These are phyloP conservation scores for Dioctria rufipes DNA, from an alignment of 2,888 invertebrate species.

Conservation along the genomic window DNA sequence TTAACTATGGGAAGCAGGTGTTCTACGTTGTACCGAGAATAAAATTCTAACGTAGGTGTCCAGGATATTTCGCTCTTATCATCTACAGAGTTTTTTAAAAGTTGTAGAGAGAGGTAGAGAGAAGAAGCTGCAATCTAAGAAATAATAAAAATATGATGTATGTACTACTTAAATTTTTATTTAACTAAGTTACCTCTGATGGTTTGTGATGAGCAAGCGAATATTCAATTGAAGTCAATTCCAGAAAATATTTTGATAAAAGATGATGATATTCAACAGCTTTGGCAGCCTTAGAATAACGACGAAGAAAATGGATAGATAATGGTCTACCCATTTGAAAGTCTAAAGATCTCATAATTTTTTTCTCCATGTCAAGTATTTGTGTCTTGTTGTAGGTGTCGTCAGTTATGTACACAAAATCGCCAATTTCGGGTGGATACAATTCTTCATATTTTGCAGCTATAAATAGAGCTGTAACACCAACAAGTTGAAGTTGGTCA, in stretches of 20 bases:
- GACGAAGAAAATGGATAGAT: slow-evolving; percentile 89
- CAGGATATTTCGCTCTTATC: slow-evolving; percentile 74
- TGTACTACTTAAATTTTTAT: slow-evolving; percentile 71
- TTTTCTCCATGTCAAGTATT: slow-evolving; percentile 86
- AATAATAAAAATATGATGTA: background rate
- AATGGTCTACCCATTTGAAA: slow-evolving; percentile 90
- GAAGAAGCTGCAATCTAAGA: slow-evolving; percentile 69
- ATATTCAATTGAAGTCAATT: slow-evolving; percentile 87
- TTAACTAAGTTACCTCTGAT: slow-evolving; percentile 81
- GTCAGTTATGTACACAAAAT: slow-evolving; percentile 94
- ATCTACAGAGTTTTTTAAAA: slow-evolving; percentile 67
- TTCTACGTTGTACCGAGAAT: slow-evolving; percentile 81
- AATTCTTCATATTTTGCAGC: slow-evolving; percentile 97
- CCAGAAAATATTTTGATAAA: slow-evolving; percentile 92
- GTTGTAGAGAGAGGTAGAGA: slow-evolving; percentile 67
- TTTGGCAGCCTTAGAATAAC: slow-evolving; percentile 78
- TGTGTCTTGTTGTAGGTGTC: slow-evolving; percentile 86
- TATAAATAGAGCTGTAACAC: slow-evolving; percentile 89
- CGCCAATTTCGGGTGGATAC: slow-evolving; percentile 86
- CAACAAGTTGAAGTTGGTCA: slow-evolving; percentile 86
- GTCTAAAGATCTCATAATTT: slow-evolving; percentile 82
- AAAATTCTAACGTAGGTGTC: slow-evolving; percentile 83
- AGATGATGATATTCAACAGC: slow-evolving; percentile 79
- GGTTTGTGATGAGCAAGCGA: slow-evolving; percentile 84
- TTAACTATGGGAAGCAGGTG: slow-evolving; percentile 80